These are phyloP conservation scores for Azemiops feae DNA, from an alignment of 2,113 vertebrate species.

Conservation along the genomic window DNA sequence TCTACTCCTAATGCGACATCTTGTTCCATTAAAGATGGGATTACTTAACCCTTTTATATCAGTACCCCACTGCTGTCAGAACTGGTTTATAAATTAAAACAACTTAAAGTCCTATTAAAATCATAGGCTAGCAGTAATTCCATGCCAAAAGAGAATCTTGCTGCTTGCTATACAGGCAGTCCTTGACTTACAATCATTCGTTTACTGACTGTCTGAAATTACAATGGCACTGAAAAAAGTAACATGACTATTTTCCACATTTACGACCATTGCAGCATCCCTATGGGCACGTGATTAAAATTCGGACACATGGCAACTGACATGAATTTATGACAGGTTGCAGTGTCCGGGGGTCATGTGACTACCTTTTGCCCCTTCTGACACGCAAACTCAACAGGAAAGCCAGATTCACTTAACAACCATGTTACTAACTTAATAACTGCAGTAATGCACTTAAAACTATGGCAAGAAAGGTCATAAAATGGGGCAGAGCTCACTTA, in stretches of 20 bases:
- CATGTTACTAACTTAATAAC: not conserved
- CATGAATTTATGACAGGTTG: not conserved
- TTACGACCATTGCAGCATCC: not conserved
- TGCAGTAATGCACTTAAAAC: not conserved
- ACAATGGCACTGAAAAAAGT: not conserved
- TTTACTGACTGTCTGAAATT: not conserved
- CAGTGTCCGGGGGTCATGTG: too few relatives aligned
- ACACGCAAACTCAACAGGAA: too few relatives aligned
- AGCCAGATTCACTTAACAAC: not conserved
- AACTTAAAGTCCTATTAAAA: not conserved
- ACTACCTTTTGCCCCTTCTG: too few relatives aligned
- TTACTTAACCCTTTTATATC: not conserved
- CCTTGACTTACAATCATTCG: not conserved
- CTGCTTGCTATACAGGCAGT: not conserved
- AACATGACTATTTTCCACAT: not conserved
- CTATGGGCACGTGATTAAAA: not conserved
- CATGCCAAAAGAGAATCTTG: not conserved
- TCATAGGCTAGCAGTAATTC: not conserved
- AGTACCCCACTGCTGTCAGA: not conserved
- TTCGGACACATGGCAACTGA: not conserved
- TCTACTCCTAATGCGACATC: not conserved
- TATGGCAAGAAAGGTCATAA: not conserved
- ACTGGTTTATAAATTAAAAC: not conserved
- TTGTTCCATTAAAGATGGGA: not conserved
- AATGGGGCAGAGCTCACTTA: not conserved